Conservation (phyloP, 1,140 invertebrate species). For the Drosophila sproati region DNA sequence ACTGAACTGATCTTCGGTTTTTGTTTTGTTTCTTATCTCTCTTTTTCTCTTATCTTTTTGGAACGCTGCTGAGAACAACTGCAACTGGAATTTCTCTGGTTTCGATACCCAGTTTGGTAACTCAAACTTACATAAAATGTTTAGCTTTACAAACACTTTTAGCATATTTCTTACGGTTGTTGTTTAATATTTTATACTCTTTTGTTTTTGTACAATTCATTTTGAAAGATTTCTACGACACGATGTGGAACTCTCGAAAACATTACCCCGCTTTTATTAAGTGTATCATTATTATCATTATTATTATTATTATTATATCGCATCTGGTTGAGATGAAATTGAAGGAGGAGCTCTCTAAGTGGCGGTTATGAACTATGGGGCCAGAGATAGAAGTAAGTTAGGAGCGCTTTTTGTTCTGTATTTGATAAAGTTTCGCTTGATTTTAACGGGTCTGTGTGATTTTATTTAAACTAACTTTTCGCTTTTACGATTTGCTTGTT, state of each 20-base stretch:
- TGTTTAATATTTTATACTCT: conserved; percentile 19
- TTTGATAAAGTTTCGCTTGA: conserved; percentile 15
- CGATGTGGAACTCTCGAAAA: conserved; percentile 65
- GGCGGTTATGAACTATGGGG: conserved; percentile 29
- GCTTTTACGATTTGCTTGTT: conserved; percentile 51
- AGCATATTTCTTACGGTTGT: conserved; percentile 28
- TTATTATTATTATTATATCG: conserved; percentile 46
- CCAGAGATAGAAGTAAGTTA: conserved; percentile 30
- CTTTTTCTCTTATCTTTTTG: conserved; percentile 40
- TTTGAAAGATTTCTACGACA: conserved; percentile 74
- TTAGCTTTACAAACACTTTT: conserved; percentile 60
- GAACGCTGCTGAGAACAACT: conserved; percentile 78
- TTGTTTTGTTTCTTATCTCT: conserved; percentile 39
- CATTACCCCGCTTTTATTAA: conserved; percentile 49
- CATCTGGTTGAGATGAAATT: conserved; percentile 37
- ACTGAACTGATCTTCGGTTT: conserved; percentile 35
- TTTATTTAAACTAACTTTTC: conserved; percentile 59
- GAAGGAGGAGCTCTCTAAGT: conserved; percentile 17
- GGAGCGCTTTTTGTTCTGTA: conserved; percentile 13
- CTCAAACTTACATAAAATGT: conserved; percentile 38
- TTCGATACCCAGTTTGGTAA: conserved; percentile 49
- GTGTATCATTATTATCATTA: conserved; percentile 33
- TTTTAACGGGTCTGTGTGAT: conserved; percentile 33
- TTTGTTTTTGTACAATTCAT: conserved; percentile 68
- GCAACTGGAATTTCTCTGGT: conserved; percentile 73